Base-by-base conservation (phyloP, 2,113 vertebrate genomes). In the Myocastor coypus region DNA sequence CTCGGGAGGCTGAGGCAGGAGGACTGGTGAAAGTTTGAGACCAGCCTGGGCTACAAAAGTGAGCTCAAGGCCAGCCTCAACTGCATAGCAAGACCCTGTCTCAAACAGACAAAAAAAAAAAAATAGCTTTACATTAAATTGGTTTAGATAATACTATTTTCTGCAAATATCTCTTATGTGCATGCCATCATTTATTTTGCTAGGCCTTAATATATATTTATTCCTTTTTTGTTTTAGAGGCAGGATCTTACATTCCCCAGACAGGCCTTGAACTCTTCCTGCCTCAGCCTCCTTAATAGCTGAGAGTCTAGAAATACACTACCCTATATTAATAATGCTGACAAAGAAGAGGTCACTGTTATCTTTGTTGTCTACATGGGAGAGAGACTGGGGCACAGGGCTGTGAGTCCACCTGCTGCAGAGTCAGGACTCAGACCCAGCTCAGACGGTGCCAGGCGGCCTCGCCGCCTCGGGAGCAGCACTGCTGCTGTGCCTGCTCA, bases 391-490 rank as follows among this genome's bases (percentile, higher is more conserved):
- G 66, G 77, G 77, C 32, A 52, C 46, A 34, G 77, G 22, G 73
- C 13, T 34, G 4, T 16, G 24, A 57, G 52, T 34, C 32, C 37
- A 19, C 17, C 2, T 3, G 19, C 52, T 4, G 4, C 26, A 7
- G 63, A 28, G 28, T 46, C 34, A 40, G 30, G 63, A 28, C 59
- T 61, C 34, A 3, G 10, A 40, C 12, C 16, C 73, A 12, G 32
- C 19, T 20, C 66, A 52, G 63, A n/a, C 69, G 50, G 30, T 2
- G 55, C 57, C 26, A 19, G 12, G 24, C 0, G 7, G 57, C 50
- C 1, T 4, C 34, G 0, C 1, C 57, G 46, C 32, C 11, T 0
- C 20, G 19, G 17, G 28, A 34, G 5, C 7, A 22, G 24, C 4
- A 7, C 26, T 10, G 57, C 57, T 17, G 2, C 16, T n/a, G 16